Conservation (phyloP, 1,140 invertebrate genomes). For the Drosophila setifemur region DNA sequence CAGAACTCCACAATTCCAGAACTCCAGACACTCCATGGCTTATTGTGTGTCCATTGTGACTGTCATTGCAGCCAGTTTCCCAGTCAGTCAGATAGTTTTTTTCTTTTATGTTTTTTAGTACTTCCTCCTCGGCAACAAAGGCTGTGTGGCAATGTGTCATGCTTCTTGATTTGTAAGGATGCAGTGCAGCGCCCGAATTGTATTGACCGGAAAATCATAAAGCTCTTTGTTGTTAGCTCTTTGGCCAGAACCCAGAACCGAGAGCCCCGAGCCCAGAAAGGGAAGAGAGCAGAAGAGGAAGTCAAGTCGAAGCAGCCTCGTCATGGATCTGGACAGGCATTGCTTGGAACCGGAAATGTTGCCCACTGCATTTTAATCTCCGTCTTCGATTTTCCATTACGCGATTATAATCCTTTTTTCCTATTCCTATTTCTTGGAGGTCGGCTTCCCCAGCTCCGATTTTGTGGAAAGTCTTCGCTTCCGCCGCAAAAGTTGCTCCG, state of each 20-base stretch:
- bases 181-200: constrained; percentile 60
- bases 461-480: constrained; percentile 43
- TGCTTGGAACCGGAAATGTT: constrained; percentile 59
- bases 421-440: neutral
- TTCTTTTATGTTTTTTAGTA: constrained; percentile 48
- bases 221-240: constrained; percentile 75
- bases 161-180: constrained; percentile 79
- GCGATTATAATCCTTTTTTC: constrained; percentile 67
- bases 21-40: constrained; percentile 31
- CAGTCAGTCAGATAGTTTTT: neutral
- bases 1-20: too few species aligned
- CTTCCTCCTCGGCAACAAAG: constrained; percentile 39
- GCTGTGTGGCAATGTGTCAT: constrained; percentile 63
- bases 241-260: too few species aligned
- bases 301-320: constrained; percentile 46
- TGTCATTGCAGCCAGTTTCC: constrained; percentile 33
- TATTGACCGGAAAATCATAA: constrained; percentile 80
- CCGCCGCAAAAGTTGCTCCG: constrained; percentile 62
- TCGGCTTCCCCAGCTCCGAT: too few species aligned
- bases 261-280: too few species aligned
- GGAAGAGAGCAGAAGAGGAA: constrained; percentile 42
- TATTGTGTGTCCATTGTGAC: constrained; percentile 39
- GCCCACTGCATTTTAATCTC: constrained; percentile 55
- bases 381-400: constrained; percentile 60
- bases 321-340: constrained; percentile 52